Percentiles rank a stretch among this genome's conserved stretches.
phyloP scores from a whole-genome alignment of 2,113 vertebrate species.

The Arizona elegans region DNA sequence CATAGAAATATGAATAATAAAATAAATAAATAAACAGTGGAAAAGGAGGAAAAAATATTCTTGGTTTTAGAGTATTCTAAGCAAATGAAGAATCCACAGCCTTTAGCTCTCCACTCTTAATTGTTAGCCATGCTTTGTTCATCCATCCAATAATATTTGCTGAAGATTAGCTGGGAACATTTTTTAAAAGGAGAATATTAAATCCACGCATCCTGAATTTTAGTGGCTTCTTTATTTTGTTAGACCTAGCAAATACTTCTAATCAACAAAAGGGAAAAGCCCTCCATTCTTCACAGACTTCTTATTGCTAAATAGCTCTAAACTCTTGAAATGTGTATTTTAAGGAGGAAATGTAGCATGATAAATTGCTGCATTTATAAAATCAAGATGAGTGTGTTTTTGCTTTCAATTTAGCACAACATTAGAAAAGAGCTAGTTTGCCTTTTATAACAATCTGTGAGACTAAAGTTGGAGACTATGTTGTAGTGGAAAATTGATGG shows the following conservation, averaged over 20 bases:
- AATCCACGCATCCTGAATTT: neutral
- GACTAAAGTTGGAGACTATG: neutral
- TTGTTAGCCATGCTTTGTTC: neutral
- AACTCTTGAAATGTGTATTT: neutral
- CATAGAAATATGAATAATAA: too few species aligned
- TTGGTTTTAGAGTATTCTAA: neutral
- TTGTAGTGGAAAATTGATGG: neutral
- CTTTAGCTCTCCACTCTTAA: neutral
- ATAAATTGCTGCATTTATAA: neutral
- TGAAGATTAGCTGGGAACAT: neutral
- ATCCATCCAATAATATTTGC: neutral
- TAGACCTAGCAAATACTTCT: neutral
- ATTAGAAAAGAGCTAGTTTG: neutral
- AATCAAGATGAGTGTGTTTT: neutral
- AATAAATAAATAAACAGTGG: neutral
- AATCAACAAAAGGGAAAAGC: neutral
- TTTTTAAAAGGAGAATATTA: neutral
- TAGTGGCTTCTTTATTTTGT: neutral
- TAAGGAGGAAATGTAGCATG: neutral
- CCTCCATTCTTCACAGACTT: neutral
- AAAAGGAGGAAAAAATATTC: neutral
- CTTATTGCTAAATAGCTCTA: neutral
- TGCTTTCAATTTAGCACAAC: neutral
- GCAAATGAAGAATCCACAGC: neutral
- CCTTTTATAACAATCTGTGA: neutral